A percentile compares a stretch with the other conserved stretches of the same genome.
phyloP scores from a whole-genome alignment of 2,113 vertebrate genomes.

The Pogona vitticeps region DNA sequence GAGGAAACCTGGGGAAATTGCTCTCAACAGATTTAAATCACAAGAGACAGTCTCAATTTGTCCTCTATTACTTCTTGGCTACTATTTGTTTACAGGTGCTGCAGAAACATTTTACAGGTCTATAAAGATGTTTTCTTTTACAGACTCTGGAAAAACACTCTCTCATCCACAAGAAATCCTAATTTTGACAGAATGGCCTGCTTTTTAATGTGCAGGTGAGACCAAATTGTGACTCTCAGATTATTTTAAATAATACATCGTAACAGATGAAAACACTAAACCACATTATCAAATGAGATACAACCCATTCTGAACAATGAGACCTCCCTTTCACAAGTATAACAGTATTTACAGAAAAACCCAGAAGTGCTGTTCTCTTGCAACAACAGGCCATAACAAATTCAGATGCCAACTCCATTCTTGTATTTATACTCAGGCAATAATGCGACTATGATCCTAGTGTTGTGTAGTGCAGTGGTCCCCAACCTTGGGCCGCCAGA shows the following conservation, averaged over 20 bases:
- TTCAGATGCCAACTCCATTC: no score
- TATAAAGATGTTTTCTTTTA: constrained; percentile 25
- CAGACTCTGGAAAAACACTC: background rate
- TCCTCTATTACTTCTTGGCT: constrained; percentile 28
- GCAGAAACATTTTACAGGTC: background rate
- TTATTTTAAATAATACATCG: background rate
- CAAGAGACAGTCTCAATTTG: constrained; percentile 28
- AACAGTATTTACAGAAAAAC: no score
- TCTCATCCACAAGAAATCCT: background rate
- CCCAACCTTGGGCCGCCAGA: no score
- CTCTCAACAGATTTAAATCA: constrained; percentile 23
- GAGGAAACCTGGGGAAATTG: background rate
- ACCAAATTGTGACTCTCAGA: background rate
- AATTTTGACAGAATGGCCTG: background rate
- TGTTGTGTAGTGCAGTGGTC: no score
- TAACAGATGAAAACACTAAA: background rate
- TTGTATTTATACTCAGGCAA: no score
- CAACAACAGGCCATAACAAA: no score
- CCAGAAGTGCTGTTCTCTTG: no score
- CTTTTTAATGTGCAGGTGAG: background rate
- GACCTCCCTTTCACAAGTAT: no score
- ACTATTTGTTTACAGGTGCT: constrained; percentile 24
- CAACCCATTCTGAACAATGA: no score
- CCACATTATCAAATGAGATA: no score
- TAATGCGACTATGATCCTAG: no score